These are phyloP conservation scores for Ips nitidus DNA, from an alignment of 1,140 invertebrate species.

Conservation along the genomic window DNA sequence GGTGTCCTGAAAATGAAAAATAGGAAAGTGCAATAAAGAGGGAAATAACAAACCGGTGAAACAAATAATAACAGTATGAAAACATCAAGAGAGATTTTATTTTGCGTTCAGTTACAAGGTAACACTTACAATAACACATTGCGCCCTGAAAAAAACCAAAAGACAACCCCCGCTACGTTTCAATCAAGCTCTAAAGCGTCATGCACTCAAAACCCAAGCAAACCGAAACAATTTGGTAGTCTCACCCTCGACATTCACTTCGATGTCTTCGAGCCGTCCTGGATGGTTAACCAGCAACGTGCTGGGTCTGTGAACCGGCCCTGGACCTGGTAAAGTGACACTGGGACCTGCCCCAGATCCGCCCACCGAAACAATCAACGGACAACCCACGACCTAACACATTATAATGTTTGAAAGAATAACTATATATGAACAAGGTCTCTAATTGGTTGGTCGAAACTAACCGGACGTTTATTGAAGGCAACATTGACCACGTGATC, in stretches of 20 bases:
- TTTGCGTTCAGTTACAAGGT: constrained; percentile 11
- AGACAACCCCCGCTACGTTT: not conserved
- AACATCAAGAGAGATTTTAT: constrained; percentile 41
- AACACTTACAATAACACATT: not conserved
- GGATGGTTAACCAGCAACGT: constrained; percentile 69
- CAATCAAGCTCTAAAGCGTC: not conserved
- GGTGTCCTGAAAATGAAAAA: constrained; percentile 59
- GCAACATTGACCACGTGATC: constrained; percentile 95
- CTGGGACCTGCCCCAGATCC: constrained; percentile 72
- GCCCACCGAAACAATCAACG: constrained; percentile 72
- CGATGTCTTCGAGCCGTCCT: constrained; percentile 85
- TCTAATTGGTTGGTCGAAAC: not conserved
- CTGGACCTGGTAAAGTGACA: constrained; percentile 68
- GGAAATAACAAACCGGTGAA: constrained; percentile 40
- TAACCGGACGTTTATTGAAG: constrained; percentile 82
- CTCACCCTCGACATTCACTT: constrained; percentile 93
- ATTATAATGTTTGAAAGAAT: not conserved
- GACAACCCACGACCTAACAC: constrained; percentile 69
- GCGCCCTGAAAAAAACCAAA: constrained; percentile 3
- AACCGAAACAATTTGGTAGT: constrained; percentile 1
- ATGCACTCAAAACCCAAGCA: not conserved
- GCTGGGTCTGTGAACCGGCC: constrained; percentile 64
- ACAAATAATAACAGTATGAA: constrained; percentile 41
- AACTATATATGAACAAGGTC: too few relatives aligned
- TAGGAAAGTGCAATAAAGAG: constrained; percentile 44